Evolutionary conservation across 2,113 vertebrate species (phyloP), one percentile per base, ranked within the genome.

Genomic region (Pteropus alecto): DNA sequence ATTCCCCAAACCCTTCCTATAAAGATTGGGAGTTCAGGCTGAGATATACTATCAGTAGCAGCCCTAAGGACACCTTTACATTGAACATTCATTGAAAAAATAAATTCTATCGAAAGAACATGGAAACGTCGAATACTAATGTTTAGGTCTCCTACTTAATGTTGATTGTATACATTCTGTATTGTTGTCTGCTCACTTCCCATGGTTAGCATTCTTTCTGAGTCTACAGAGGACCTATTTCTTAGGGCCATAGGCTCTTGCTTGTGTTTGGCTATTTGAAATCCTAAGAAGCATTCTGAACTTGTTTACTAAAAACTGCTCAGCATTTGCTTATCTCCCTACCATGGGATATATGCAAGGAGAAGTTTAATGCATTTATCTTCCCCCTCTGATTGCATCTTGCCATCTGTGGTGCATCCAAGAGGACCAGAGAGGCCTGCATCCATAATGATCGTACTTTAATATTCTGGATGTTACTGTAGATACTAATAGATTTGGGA

Each of bases 391-490:
- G 89, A 95, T 97, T 73, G 2, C 61, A 83, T 96, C 83, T 97
- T 96, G 56, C 96, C 96, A 98, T 97, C 77, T 94, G 93, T 91
- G 88, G 82, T 67, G 30, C 73, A 93, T 95, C 58, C 89, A 93
- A 92, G 56, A 74, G 86, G 77, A 92, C 94, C 73, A 96, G 67
- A 85, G 82, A 97, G 86, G 61, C 48, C 91, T 63, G 76, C 24
- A 56, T 95, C 86, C 91, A 58, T 96, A 95, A 96, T 84, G 68
- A 63, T 1, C 78, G 12, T 83, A 58, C 78, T 95, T 97, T 97
- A 97, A 91, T 95, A 97, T 92, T 97, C 95, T 93, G 86, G 54
- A 84, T 95, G 77, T 63, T 93, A 71, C 86, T 97, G 46, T 74
- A 94, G 92, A 91, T 92, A 94, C 56, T 78, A 70, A 86, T 70